Evolutionary conservation across 2,888 invertebrate species (phyloP), one percentile per base, ranked within the genome.

Genomic region (Eupelmus urozonus): DNA sequence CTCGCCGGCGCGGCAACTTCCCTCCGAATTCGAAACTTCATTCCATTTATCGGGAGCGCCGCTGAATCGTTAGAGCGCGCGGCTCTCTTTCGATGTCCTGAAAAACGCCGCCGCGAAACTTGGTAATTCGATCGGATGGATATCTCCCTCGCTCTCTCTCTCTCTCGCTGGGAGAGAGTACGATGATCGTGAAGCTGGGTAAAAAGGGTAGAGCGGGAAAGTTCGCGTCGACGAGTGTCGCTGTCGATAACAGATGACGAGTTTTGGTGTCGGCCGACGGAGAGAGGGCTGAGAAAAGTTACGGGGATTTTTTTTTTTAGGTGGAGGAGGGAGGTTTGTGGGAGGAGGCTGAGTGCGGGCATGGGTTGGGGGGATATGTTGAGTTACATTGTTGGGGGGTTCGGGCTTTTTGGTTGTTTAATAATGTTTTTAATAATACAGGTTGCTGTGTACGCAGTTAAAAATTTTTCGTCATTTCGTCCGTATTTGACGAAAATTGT

Each of bases 31-130:
- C 60, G 51, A 76, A 76, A 76, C 79, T 76, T 76, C 63, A 69
- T 72, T 79, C 76, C 72, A 76, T 73, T 79, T 73, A 79, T 76
- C 72, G n/a, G n/a, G n/a, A n/a, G n/a, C n/a, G n/a, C n/a, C n/a
- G 66, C 18, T 27, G 59, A 76, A 69, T 79, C 76, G 72, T 74
- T 79, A 72, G 66, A 72, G 79, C 66, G 34, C 23, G 11, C 42
- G 20, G 71, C 29, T 20, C 11, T 45, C 65, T 59, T 55, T 67
- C 65, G 71, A 53, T 53, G 53, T 51, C 9, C 75, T 65, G 75
- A 79, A 79, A 79, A 79, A 71, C 72, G 71, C 71, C 66, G n/a
- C n/a, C n/a, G 60, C 71, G 76, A 76, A 79, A 79, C 76, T 79
- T 76, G 57, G 76, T 79, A 76, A 76, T 79, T 79, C 76, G 66